phyloP scores from a whole-genome alignment of 2,888 invertebrate genomes.

The Megaustenia siamemsis region DNA sequence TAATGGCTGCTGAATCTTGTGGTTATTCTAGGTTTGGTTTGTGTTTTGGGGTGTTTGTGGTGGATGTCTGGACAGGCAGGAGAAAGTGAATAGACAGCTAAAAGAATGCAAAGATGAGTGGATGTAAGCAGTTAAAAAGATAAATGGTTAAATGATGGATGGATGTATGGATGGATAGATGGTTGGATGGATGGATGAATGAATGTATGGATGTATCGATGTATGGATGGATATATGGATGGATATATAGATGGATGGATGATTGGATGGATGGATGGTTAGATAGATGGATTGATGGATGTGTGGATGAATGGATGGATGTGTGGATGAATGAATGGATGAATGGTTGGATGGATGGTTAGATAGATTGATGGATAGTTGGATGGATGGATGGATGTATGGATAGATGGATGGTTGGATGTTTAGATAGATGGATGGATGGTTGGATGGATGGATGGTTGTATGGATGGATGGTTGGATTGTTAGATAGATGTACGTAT shows the following conservation, averaged over 20 bases:
- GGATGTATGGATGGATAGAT: background rate
- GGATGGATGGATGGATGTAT: no score
- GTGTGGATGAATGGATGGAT: no score
- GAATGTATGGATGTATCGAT: background rate
- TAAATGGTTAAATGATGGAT: background rate
- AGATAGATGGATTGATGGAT: no score
- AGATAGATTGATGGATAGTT: no score
- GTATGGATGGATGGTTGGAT: no score
- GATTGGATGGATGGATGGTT: no score
- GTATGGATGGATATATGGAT: background rate
- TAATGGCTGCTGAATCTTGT: background rate
- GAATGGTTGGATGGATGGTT: no score
- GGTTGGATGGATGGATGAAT: background rate
- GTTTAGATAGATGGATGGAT: no score
- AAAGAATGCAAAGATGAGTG: background rate
- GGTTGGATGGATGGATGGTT: no score
- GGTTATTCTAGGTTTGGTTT: background rate
- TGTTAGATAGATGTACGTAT: no score
- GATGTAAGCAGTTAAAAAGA: background rate
- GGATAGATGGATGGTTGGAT: no score
- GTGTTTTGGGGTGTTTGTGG: background rate
- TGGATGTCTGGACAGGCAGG: background rate
- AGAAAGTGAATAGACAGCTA: background rate
- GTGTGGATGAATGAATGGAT: no score
- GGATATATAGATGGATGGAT: background rate